Percentiles rank a stretch among this genome's conserved stretches.
Conservation (phyloP, 2,888 invertebrate species). For the Tiliacea aurago region DNA sequence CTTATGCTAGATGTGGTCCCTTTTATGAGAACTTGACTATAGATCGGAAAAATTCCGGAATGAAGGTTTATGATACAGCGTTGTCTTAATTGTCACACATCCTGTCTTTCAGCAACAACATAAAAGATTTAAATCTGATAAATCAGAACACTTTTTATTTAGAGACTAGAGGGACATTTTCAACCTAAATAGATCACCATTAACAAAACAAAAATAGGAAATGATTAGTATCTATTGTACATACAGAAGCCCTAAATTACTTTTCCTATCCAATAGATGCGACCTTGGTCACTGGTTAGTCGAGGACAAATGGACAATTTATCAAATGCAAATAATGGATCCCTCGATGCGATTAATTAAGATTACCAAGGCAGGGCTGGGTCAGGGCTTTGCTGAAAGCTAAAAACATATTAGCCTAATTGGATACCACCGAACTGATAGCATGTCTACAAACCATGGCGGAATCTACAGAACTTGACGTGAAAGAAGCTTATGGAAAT, state of each 20-base stretch:
- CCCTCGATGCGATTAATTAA: constrained; percentile 55
- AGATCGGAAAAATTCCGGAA: background rate
- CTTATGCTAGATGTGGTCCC: background rate
- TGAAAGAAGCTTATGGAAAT: constrained; percentile 7
- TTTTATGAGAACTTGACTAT: background rate
- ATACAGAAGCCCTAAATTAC: constrained; percentile 23
- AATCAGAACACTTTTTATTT: constrained; percentile 2
- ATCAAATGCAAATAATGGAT: constrained; percentile 62
- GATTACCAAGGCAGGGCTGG: constrained; percentile 53
- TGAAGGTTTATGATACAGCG: background rate
- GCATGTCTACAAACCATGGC: constrained; percentile 21
- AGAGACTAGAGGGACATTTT: background rate
- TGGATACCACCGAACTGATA: constrained; percentile 35
- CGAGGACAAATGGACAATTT: constrained; percentile 51
- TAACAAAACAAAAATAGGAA: background rate
- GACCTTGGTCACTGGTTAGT: constrained; percentile 43
- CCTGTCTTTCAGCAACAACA: background rate
- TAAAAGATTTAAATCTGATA: background rate
- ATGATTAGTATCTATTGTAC: constrained; percentile 1
- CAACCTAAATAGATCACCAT: background rate
- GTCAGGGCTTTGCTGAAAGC: constrained; percentile 58
- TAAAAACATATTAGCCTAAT: constrained; percentile 55
- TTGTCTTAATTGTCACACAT: constrained; percentile 14
- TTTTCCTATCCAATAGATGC: constrained; percentile 29
- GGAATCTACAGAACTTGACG: background rate